Evolutionary conservation across 2,797 vertebrate species (phyloP), one percentile per base, ranked within the genome.

Genomic region (Pangasius sanitwongsei): DNA sequence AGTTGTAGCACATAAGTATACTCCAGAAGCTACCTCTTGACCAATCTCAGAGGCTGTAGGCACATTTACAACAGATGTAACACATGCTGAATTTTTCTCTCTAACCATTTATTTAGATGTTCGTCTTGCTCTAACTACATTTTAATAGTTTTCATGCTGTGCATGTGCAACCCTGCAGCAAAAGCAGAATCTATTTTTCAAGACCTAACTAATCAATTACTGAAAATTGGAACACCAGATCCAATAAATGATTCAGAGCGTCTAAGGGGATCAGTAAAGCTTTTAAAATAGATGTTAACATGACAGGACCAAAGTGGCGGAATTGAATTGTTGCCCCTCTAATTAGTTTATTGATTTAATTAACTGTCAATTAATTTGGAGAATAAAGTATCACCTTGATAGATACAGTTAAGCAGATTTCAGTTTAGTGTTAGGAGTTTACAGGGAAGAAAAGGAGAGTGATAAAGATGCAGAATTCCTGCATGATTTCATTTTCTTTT

Each of bases 261-360:
- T 96, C 91, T 91, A 93, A 94, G 95, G 90, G 92, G 95, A 94
- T 95, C 91, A 90, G 93, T 92, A 91, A 90, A 55, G 94, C 93
- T 95, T 95, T 94, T 93, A 92, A 92, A 92, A 90, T 93, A 95
- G 94, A 94, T 92, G 93, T 93, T 94, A 95, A 95, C 94, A 91
- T 90, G 92, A 93, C 93, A 92, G 92, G 93, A 94, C 94, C 93
- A 94, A 94, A 95, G 95, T 91, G 31, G 55, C 59, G 78, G 53
- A 59, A 97, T 96, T 96, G 94, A 96, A 96, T 96, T 95, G 93
- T 95, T 96, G 95, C 95, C 95, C 94, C 92, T 95, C 94, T 96
- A 96, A 96, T 97, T 96, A 96, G 95, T 95, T 96, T 96, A 97
- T 97, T 97, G 97, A 97, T 97, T 97, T 96, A 97, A 97, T 97